Base-by-base conservation (phyloP, 2,113 vertebrate genomes). In the Pollimyrus isidori region DNA sequence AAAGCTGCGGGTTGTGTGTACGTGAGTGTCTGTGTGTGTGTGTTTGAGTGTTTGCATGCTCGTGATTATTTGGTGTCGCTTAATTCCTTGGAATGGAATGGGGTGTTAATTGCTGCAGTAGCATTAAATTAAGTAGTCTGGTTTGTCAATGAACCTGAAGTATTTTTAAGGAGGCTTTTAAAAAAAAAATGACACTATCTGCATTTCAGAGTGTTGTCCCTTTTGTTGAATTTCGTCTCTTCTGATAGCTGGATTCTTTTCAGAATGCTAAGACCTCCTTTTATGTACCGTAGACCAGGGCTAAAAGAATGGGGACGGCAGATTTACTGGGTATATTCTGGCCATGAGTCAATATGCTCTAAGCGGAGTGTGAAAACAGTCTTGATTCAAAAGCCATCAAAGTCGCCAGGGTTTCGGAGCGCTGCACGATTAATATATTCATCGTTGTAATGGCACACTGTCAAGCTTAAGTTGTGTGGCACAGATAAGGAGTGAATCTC, bases 331-430 rank as follows among this genome's bases (percentile, higher is more conserved):
- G 49, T 87, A n/a, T 53, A 13, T 56, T 48, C 50, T 87, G 85
- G 85, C 85, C 50, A 56, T 9, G 50, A 53, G 85, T 35, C 48
- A 30, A 56, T 56, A 50, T 87, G 85, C 85, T 52, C 30, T 50
- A 86, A 48, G 46, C 83, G 15, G 45, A 86, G 83, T 52, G 85
- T 86, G 85, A 52, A 86, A 86, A 86, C 48, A 86, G 30, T 35
- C 45, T 11, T 13, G 48, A 53, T 87, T 87, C 50, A 87, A 35
- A 87, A 87, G 30, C 15, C 50, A 53, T 52, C 17, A 53, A 50
- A 30, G 15, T 87, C n/a, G 7, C 26, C 6, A 1, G 49, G 42
- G 82, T 19, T 80, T 80, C 23, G 45, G 42, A 46, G 39, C 7
- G 0, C 35, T n/a, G 82, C 39, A 48, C 1, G 9, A 84, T 84